phyloP scores from a whole-genome alignment of 1,140 invertebrate genomes.

The Chelonus insularis region DNA sequence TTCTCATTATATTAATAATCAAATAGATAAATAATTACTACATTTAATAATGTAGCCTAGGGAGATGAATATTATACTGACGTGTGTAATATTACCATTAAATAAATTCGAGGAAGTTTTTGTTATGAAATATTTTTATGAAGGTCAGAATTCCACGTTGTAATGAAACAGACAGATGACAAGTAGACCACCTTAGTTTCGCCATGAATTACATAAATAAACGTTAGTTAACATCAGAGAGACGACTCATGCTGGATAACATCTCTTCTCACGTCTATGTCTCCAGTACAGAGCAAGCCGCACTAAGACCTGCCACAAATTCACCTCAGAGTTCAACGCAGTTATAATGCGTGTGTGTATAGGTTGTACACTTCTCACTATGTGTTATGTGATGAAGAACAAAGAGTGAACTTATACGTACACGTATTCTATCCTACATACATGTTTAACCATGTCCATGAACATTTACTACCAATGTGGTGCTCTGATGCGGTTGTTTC shows the following conservation, averaged over 20 bases:
- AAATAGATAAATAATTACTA: too few species aligned
- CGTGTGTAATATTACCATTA: too few species aligned
- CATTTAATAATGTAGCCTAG: too few species aligned
- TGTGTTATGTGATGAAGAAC: not conserved
- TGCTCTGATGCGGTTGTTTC: conserved; percentile 10
- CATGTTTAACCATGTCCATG: not conserved
- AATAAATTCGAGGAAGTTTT: too few species aligned
- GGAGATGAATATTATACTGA: too few species aligned
- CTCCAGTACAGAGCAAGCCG: not conserved
- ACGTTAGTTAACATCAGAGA: conserved; percentile 32
- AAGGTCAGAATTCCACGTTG: not conserved
- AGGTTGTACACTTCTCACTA: not conserved
- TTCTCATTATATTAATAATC: too few species aligned
- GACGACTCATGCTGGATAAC: conserved; percentile 29
- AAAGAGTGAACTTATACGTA: not conserved
- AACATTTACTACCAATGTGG: not conserved
- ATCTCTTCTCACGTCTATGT: conserved; percentile 32
- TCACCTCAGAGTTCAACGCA: conserved; percentile 14
- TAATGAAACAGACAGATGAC: conserved; percentile 7
- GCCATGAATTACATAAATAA: conserved; percentile 39
- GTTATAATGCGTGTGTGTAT: conserved; percentile 1
- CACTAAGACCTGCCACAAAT: conserved; percentile 23
- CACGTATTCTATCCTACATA: not conserved
- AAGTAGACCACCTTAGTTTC: conserved; percentile 35
- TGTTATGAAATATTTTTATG: too few species aligned